Evolutionary conservation across 2,113 vertebrate genomes (phyloP).

Genomic region (Centropus unirufus): DNA sequence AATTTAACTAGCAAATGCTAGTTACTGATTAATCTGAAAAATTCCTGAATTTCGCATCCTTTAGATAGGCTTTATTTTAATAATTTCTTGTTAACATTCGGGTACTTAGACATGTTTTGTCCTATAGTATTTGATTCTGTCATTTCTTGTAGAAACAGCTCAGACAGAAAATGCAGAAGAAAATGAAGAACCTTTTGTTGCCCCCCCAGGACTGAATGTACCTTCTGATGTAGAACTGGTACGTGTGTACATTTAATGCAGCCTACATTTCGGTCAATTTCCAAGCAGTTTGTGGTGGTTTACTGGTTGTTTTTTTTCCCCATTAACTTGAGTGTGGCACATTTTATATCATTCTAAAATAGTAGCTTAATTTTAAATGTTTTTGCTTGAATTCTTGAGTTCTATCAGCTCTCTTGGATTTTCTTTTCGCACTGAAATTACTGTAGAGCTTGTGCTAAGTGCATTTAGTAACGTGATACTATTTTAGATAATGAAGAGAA

Average conservation of each 20-base stretch:
- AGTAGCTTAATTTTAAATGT: background rate
- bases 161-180: conserved; percentile 85
- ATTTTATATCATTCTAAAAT: background rate
- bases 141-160: conserved; percentile 63
- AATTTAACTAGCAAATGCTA: background rate
- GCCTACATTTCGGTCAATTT: background rate
- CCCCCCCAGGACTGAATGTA: conserved; percentile 88
- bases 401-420: background rate
- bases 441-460: background rate
- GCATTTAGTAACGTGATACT: background rate
- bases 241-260: conserved; percentile 48
- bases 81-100: background rate
- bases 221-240: conserved; percentile 97
- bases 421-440: background rate
- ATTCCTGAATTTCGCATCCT: background rate
- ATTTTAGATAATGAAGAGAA: background rate
- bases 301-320: background rate
- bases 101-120: background rate
- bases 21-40: background rate
- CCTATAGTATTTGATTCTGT: background rate
- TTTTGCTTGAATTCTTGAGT: background rate
- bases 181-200: conserved; percentile 93
- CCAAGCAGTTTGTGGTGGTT: background rate
- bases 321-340: background rate
- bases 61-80: background rate